These are phyloP conservation scores for Botia kubotai DNA, from an alignment of 2,797 vertebrate species.

Conservation along the genomic window DNA sequence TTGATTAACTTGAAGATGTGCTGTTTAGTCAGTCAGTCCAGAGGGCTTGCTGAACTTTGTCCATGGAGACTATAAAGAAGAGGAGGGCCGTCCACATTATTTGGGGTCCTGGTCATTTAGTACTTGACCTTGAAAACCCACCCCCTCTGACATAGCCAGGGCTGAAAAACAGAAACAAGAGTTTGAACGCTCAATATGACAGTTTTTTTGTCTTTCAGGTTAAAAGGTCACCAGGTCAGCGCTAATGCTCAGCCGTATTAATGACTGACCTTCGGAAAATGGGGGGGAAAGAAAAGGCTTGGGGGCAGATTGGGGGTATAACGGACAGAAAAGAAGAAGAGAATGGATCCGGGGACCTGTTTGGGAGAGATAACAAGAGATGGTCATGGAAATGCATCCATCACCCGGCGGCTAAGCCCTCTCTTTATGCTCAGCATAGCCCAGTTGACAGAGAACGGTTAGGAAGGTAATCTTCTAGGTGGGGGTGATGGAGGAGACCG, in stretches of 20 bases:
- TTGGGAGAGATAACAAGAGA: constrained; percentile 83
- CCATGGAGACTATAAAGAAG: constrained; percentile 65
- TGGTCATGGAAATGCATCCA: constrained; percentile 84
- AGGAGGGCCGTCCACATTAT: constrained; percentile 72
- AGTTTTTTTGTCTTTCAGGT: constrained; percentile 72
- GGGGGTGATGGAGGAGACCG: constrained; percentile 56
- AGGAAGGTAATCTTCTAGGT: constrained; percentile 69
- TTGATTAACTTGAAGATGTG: constrained; percentile 77
- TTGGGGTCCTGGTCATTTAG: constrained; percentile 70
- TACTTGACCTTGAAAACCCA: constrained; percentile 78
- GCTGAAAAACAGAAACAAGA: constrained; percentile 62
- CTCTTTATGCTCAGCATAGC: constrained; percentile 75
- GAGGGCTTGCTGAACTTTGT: constrained; percentile 64
- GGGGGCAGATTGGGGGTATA: constrained; percentile 52
- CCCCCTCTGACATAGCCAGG: constrained; percentile 60
- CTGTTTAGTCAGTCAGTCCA: constrained; percentile 75
- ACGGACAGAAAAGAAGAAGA: constrained; percentile 76
- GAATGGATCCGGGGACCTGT: constrained; percentile 81
- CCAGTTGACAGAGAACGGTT: constrained; percentile 65
- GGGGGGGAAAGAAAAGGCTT: constrained; percentile 61
- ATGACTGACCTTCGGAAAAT: constrained; percentile 83
- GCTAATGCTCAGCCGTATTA: constrained; percentile 80
- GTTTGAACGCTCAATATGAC: constrained; percentile 69
- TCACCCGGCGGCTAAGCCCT: constrained; percentile 81
- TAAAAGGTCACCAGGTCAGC: constrained; percentile 74